These are phyloP conservation scores for Mionectes macconnelli DNA, from an alignment of 2,113 vertebrate species.

Conservation along the genomic window DNA sequence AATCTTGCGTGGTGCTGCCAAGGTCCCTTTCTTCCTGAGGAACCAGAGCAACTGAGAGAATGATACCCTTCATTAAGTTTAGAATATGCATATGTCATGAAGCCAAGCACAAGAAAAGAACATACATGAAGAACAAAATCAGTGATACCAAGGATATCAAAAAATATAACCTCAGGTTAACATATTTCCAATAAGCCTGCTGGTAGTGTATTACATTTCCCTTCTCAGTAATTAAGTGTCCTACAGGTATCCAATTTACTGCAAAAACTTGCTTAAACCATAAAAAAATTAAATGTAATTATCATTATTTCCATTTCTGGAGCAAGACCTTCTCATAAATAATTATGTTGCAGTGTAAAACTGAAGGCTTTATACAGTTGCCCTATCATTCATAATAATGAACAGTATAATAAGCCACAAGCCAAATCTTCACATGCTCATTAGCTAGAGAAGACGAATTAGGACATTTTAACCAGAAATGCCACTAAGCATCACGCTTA, in stretches of 20 bases:
- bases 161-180: neutral
- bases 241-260: constrained; percentile 60
- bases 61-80: neutral
- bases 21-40: neutral
- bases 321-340: constrained; percentile 74
- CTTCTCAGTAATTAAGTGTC: constrained; percentile 48
- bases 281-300: constrained; percentile 72
- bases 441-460: constrained; percentile 70
- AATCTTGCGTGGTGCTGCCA: neutral
- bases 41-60: neutral
- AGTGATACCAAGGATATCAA: neutral
- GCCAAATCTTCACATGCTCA: constrained; percentile 52
- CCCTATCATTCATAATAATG: constrained; percentile 70
- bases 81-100: rapidly evolving
- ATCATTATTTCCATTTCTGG: constrained; percentile 74
- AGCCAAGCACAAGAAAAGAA: neutral
- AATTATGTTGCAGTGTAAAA: constrained; percentile 67
- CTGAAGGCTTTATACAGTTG: constrained; percentile 48
- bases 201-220: neutral
- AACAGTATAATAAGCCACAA: constrained; percentile 65
- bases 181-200: neutral
- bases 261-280: constrained; percentile 32
- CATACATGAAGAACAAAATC: neutral
- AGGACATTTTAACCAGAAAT: constrained; percentile 64
- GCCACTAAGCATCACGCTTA: constrained; percentile 49